Conservation (phyloP, 2,113 vertebrate species). For the Boleophthalmus pectinirostris region DNA sequence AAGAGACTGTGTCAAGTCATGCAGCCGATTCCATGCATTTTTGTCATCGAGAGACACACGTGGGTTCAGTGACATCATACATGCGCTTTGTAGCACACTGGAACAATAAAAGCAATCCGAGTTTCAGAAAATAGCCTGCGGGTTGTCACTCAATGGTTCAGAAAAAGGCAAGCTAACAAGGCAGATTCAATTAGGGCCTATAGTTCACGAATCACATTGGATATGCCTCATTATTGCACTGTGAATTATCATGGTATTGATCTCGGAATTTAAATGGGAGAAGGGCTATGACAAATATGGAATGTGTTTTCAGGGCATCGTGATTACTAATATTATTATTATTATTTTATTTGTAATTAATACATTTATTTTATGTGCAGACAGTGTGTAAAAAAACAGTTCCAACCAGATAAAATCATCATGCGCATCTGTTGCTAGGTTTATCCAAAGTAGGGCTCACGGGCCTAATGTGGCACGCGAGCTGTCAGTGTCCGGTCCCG, state of each 20-base stretch:
- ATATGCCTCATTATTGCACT: constrained; percentile 24
- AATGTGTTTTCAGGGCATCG: constrained; percentile 1
- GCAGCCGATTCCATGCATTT: constrained; percentile 66
- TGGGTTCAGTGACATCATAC: constrained; percentile 42
- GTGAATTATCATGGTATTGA: constrained; percentile 9
- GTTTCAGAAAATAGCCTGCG: constrained; percentile 39
- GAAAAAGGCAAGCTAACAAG: constrained; percentile 9
- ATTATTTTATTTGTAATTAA: neutral
- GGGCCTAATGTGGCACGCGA: neutral
- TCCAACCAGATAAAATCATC: neutral
- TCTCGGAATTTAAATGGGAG: neutral
- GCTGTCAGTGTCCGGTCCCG: neutral
- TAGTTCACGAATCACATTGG: constrained; percentile 12
- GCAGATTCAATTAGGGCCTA: constrained; percentile 2
- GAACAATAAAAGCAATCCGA: constrained; percentile 71
- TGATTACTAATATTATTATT: neutral
- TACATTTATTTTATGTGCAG: neutral
- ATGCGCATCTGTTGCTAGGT: neutral
- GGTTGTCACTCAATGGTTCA: constrained; percentile 34
- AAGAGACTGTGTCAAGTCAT: constrained; percentile 50
- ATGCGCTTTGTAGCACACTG: constrained; percentile 71
- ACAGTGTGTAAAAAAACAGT: neutral
- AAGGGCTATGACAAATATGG: neutral
- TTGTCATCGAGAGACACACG: constrained; percentile 25
- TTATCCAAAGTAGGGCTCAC: neutral